Evolutionary conservation across 2,888 invertebrate genomes (phyloP).

Genomic region (Linnaemya vulpina): DNA sequence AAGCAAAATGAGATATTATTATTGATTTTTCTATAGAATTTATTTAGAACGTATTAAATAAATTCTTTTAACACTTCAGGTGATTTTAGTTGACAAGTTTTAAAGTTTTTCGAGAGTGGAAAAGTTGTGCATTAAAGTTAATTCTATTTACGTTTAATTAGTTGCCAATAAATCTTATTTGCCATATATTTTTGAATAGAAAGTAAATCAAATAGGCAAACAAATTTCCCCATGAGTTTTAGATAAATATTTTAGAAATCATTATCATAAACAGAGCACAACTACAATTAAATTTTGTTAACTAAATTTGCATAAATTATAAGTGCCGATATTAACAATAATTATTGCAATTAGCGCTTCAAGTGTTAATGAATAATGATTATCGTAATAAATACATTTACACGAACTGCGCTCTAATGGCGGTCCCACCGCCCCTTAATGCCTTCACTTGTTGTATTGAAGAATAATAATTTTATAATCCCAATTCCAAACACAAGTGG

Average conservation of each 20-base stretch:
- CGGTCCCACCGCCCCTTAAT: background rate
- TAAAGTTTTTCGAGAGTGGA: background rate
- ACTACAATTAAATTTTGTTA: background rate
- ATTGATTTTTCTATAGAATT: slow-evolving; percentile 6
- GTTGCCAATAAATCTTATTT: too few species aligned
- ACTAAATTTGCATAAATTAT: background rate
- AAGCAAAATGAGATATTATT: slow-evolving; percentile 1
- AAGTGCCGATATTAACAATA: background rate
- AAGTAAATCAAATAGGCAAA: background rate
- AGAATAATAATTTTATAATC: too few species aligned
- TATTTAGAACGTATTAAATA: background rate
- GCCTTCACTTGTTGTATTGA: too few species aligned
- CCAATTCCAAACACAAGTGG: too few species aligned
- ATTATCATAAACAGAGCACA: background rate
- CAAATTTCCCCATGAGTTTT: too few species aligned
- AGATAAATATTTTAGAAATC: too few species aligned
- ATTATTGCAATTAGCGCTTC: background rate
- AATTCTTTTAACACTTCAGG: too few species aligned
- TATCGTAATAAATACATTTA: background rate
- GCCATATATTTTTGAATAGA: background rate
- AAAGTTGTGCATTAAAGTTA: too few species aligned
- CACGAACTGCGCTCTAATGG: background rate
- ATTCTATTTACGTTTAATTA: too few species aligned
- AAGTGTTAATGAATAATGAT: background rate
- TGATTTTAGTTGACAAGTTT: background rate